These are phyloP conservation scores for Mystacornis crossleyi DNA, from an alignment of 2,113 vertebrate genomes.

Conservation along the genomic window DNA sequence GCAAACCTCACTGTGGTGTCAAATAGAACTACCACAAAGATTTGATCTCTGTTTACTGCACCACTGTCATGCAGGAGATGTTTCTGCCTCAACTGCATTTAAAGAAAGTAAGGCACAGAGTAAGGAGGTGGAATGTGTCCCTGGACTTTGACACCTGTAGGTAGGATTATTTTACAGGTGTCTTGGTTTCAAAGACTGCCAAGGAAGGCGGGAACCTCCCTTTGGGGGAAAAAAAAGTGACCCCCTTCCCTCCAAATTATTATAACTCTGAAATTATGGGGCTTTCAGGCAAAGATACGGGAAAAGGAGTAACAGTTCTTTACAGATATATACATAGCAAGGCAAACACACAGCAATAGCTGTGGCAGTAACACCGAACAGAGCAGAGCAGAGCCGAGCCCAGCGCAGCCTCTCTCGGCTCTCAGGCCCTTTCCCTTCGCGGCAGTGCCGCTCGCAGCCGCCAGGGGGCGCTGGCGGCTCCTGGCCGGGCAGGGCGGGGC, in stretches of 20 bases:
- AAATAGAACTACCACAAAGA: not conserved
- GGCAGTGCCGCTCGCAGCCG: not conserved
- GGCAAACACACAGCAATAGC: fast-evolving
- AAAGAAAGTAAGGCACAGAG: not conserved
- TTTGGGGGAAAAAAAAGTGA: not conserved
- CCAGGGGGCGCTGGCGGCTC: not conserved
- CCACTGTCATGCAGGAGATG: not conserved
- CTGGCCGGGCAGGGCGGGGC: not conserved
- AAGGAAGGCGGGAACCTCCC: too few species aligned
- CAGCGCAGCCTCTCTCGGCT: not conserved
- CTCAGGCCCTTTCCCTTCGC: not conserved
- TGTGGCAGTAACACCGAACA: not conserved
- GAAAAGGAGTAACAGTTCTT: not conserved
- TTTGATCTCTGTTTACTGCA: not conserved
- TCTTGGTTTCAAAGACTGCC: not conserved
- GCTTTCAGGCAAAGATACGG: not conserved
- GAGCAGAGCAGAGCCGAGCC: too few species aligned
- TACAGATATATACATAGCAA: too few species aligned
- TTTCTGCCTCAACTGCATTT: not conserved
- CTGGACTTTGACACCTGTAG: not conserved
- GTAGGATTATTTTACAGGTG: not conserved
- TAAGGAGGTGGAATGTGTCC: not conserved
- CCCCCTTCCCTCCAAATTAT: not conserved
- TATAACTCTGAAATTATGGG: fast-evolving
- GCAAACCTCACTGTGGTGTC: not conserved